These are phyloP conservation scores for Erannis defoliaria DNA, from an alignment of 2,888 invertebrate species.

Conservation along the genomic window DNA sequence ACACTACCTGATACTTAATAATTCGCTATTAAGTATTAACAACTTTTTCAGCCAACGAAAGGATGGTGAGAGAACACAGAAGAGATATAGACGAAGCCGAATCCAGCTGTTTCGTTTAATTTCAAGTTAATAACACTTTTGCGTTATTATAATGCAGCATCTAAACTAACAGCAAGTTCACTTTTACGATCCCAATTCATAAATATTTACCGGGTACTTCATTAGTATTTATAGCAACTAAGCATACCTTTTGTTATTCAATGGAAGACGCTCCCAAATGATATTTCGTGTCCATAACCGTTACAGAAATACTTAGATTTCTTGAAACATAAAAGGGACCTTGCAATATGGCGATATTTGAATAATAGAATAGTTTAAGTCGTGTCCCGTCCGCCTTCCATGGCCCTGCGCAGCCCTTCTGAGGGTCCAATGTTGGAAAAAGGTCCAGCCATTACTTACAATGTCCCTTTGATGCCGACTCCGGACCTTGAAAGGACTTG, in stretches of 20 bases:
- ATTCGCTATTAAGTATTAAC: too few relatives aligned
- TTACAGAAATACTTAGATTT: conserved; percentile 47
- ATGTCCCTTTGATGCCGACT: conserved; percentile 55
- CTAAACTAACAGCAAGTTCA: background rate
- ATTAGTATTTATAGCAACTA: conserved; percentile 20
- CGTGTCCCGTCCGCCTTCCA: conserved; percentile 46
- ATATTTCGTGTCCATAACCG: conserved; percentile 40
- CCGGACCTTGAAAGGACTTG: conserved; percentile 40
- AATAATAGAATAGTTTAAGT: conserved; percentile 70
- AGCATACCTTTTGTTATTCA: conserved; percentile 31
- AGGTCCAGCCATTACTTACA: conserved; percentile 59
- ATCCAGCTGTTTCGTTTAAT: background rate
- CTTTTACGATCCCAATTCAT: background rate
- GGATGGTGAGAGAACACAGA: too few relatives aligned
- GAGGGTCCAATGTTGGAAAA: conserved; percentile 53
- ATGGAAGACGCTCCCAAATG: conserved; percentile 17
- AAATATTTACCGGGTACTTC: conserved; percentile 1
- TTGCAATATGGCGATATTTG: conserved; percentile 64
- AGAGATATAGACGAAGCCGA: too few relatives aligned
- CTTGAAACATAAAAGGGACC: conserved; percentile 54
- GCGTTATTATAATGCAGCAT: background rate
- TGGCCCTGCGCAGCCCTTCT: conserved; percentile 24
- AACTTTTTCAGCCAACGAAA: too few relatives aligned
- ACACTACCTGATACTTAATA: too few relatives aligned
- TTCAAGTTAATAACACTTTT: background rate